These are phyloP conservation scores for Drosophila neocordata DNA, from an alignment of 1,140 invertebrate genomes.

Conservation along the genomic window DNA sequence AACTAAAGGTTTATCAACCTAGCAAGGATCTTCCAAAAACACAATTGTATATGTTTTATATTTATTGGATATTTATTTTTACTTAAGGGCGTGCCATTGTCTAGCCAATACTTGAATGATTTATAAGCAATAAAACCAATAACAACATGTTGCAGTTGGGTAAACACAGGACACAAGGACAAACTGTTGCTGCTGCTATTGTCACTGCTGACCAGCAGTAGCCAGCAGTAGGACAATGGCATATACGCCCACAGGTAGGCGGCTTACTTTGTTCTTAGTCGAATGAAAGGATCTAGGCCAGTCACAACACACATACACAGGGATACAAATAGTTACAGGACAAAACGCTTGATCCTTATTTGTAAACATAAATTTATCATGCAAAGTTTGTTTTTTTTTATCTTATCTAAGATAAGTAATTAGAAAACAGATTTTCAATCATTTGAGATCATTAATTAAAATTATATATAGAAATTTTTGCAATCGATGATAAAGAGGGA, in stretches of 20 bases:
- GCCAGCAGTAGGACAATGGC: constrained; percentile 27
- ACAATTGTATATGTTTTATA: not conserved
- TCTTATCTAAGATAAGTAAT: constrained; percentile 1
- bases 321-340: not conserved
- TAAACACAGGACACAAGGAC: constrained; percentile 4
- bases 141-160: constrained; percentile 27
- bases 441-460: constrained; percentile 55
- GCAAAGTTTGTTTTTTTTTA: not conserved
- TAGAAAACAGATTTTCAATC: constrained; percentile 4
- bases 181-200: constrained; percentile 11
- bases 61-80: not conserved
- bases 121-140: constrained; percentile 71
- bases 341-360: too few species aligned
- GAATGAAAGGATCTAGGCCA: constrained; percentile 26
- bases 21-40: not conserved
- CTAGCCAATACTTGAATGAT: constrained; percentile 40
- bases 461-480: constrained; percentile 17
- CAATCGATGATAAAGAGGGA: not conserved
- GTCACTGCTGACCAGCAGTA: constrained; percentile 20
- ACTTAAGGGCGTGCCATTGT: constrained; percentile 38
- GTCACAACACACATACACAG: constrained; percentile 51
- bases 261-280: constrained; percentile 23
- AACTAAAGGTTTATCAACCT: not conserved
- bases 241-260: constrained; percentile 40
- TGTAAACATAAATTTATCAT: not conserved